Conservation (phyloP, 2,113 vertebrate genomes). For the Psilopsiagon aymara region DNA sequence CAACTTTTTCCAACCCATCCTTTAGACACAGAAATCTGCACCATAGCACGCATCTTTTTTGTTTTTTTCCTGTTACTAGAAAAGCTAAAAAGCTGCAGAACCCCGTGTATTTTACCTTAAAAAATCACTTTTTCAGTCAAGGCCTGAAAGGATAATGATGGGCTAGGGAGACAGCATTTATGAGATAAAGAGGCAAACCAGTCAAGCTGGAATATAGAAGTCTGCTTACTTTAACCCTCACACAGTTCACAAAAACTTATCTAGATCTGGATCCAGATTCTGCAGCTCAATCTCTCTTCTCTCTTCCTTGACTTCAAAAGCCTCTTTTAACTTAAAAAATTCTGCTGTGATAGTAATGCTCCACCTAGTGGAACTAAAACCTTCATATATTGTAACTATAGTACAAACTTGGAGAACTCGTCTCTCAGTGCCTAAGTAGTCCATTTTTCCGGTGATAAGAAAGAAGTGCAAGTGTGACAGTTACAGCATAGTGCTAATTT, state of each 20-base stretch:
- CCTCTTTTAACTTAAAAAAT: neutral
- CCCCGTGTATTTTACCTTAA: neutral
- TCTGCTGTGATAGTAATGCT: slow-evolving; percentile 42
- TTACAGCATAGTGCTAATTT: neutral
- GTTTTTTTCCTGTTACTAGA: neutral
- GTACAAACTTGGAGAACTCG: fast-evolving
- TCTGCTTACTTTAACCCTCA: neutral
- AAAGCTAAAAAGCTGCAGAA: neutral
- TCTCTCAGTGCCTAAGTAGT: neutral
- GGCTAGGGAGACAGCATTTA: neutral
- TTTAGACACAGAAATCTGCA: neutral
- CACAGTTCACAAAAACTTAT: neutral
- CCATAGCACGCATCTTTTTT: neutral
- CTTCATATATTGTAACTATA: neutral
- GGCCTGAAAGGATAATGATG: neutral
- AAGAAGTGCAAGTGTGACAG: neutral
- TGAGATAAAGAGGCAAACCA: neutral
- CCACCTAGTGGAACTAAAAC: slow-evolving; percentile 60
- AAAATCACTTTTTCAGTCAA: neutral
- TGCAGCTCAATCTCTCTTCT: neutral
- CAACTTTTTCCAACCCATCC: neutral
- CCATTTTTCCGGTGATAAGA: neutral
- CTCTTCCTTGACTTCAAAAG: neutral
- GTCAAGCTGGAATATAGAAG: neutral
- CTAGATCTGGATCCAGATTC: neutral